Evolutionary conservation across 1,140 invertebrate genomes (phyloP).

Genomic region (Drosophila elegans): DNA sequence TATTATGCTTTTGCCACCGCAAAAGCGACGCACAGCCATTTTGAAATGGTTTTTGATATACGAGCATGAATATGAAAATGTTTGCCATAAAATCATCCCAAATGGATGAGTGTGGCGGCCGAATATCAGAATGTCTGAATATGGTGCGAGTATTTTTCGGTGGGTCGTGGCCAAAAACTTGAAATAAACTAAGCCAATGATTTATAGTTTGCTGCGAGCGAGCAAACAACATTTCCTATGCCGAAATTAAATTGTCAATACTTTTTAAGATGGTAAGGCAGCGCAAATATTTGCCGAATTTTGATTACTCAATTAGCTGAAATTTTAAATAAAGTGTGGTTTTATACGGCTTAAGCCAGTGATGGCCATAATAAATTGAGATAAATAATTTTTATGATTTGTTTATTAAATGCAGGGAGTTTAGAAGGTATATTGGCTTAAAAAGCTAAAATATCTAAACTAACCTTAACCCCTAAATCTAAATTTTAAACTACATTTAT

Average conservation of each 20-base stretch:
- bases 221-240: constrained; percentile 30
- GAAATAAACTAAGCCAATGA: constrained; percentile 67
- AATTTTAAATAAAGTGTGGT: constrained; percentile 19
- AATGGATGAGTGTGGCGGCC: constrained; percentile 56
- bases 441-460: too few species aligned
- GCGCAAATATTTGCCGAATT: constrained; percentile 39
- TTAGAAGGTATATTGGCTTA: too few species aligned
- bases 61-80: constrained; percentile 62
- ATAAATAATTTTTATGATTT: neutral
- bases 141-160: constrained; percentile 28
- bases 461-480: too few species aligned
- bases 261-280: constrained; percentile 32
- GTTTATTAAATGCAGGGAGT: neutral
- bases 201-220: constrained; percentile 52
- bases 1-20: constrained; percentile 71
- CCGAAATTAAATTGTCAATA: constrained; percentile 56
- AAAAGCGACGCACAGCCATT: constrained; percentile 58
- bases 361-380: neutral
- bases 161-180: constrained; percentile 17
- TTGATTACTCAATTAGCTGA: constrained; percentile 44
- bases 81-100: constrained; percentile 67
- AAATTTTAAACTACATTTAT: too few species aligned
- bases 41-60: constrained; percentile 75
- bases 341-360: neutral
- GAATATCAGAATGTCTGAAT: constrained; percentile 57